These are phyloP conservation scores for Philereme vetulata DNA, from an alignment of 2,888 invertebrate genomes.

Conservation along the genomic window DNA sequence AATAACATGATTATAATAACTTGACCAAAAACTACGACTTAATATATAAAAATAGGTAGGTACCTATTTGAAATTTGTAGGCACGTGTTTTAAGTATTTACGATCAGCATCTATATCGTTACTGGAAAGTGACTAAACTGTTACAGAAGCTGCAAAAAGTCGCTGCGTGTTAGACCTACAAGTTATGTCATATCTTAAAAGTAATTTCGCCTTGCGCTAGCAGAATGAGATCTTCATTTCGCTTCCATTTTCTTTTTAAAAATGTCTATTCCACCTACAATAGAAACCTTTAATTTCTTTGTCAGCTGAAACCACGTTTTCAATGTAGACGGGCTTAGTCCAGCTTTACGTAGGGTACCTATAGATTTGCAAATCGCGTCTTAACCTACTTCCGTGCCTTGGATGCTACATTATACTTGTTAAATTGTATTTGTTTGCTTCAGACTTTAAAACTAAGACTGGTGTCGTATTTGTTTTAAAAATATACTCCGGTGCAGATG, in stretches of 20 bases:
- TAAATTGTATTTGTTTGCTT: conserved; percentile 31
- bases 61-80: too few species aligned
- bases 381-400: conserved; percentile 48
- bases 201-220: too few species aligned
- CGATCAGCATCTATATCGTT: too few species aligned
- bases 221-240: too few species aligned
- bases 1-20: too few species aligned
- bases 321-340: conserved; percentile 15
- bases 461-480: background rate
- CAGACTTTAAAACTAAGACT: background rate
- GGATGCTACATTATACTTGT: conserved; percentile 27
- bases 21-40: too few species aligned
- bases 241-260: background rate
- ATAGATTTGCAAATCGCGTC: conserved; percentile 50
- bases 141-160: too few species aligned
- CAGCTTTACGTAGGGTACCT: conserved; percentile 10
- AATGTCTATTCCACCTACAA: conserved; percentile 6
- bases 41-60: too few species aligned
- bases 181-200: too few species aligned
- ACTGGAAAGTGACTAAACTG: too few species aligned
- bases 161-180: too few species aligned
- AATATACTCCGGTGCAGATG: background rate
- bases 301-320: conserved; percentile 15
- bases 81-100: too few species aligned
- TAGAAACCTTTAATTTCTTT: conserved; percentile 16